Conservation (phyloP, 1,140 invertebrate species). For the Lepidurus arcticus region DNA sequence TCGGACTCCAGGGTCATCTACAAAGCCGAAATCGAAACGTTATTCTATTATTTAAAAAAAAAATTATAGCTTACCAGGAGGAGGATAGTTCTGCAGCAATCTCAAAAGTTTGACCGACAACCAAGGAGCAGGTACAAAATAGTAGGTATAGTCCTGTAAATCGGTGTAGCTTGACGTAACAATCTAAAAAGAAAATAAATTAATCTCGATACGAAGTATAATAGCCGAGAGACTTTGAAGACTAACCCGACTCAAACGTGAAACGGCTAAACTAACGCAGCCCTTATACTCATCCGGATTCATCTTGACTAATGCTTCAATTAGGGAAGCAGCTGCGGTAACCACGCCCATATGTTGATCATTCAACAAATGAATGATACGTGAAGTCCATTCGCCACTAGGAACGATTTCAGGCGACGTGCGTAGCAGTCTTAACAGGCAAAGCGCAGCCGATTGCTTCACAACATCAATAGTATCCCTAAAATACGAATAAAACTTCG, state of each 20-base stretch:
- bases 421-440: slow-evolving; percentile 85
- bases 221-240: background rate
- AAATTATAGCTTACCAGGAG: slow-evolving; percentile 62
- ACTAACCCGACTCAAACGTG: slow-evolving; percentile 81
- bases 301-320: slow-evolving; percentile 96
- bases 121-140: slow-evolving; percentile 99
- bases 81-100: slow-evolving; percentile 96
- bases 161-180: slow-evolving; percentile 97
- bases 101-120: slow-evolving; percentile 95
- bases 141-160: slow-evolving; percentile 99
- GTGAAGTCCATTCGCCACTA: slow-evolving; percentile 95
- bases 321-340: slow-evolving; percentile 94
- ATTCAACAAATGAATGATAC: slow-evolving; percentile 97
- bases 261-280: slow-evolving; percentile 95
- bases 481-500: slow-evolving; percentile 24
- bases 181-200: slow-evolving; percentile 56
- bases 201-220: background rate
- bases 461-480: slow-evolving; percentile 99
- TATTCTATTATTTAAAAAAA: slow-evolving; percentile 31
- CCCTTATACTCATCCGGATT: slow-evolving; percentile 99
- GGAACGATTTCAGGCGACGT: slow-evolving; percentile 92
- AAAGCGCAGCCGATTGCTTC: slow-evolving; percentile 97
- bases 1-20: slow-evolving; percentile 89
- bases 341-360: slow-evolving; percentile 99
- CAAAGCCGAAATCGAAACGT: slow-evolving; percentile 37